Percentiles rank a stretch among this genome's conserved stretches.
These are phyloP conservation scores for Eidolon dupreanum DNA, from an alignment of 2,797 vertebrate species.

Conservation along the genomic window DNA sequence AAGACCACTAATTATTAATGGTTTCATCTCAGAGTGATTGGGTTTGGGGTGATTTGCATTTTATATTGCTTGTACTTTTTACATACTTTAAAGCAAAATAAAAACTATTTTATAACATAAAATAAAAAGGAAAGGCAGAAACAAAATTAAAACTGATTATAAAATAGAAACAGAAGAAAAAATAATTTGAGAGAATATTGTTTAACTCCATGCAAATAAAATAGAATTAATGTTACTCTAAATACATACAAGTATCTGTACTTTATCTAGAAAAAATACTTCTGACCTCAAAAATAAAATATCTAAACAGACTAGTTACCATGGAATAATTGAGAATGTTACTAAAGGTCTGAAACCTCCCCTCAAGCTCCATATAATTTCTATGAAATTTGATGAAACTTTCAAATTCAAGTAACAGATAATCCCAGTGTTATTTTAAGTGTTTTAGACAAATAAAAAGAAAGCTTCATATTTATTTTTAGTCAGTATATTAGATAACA, in stretches of 20 bases:
- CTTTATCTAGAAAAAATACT: not conserved
- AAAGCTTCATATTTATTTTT: not conserved
- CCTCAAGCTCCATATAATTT: not conserved
- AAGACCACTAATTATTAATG: not conserved
- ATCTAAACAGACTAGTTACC: not conserved
- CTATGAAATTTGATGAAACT: not conserved
- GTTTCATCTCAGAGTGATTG: not conserved
- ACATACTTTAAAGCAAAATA: not conserved
- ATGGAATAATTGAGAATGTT: not conserved
- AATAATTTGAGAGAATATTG: not conserved
- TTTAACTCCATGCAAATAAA: not conserved
- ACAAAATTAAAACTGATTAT: not conserved
- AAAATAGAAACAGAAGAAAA: not conserved
- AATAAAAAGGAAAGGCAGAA: not conserved
- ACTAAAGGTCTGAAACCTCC: not conserved
- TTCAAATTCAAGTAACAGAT: constrained; percentile 1
- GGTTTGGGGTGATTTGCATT: not conserved
- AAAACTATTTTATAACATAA: not conserved
- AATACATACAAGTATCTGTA: not conserved
- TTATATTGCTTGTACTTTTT: not conserved
- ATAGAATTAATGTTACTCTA: not conserved
- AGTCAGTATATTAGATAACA: not conserved
- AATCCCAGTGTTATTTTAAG: not conserved
- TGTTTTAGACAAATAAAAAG: not conserved
- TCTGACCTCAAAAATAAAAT: not conserved